Base-by-base conservation (phyloP, 2,888 invertebrate genomes). In the Caenorhabditis drosophilae region DNA sequence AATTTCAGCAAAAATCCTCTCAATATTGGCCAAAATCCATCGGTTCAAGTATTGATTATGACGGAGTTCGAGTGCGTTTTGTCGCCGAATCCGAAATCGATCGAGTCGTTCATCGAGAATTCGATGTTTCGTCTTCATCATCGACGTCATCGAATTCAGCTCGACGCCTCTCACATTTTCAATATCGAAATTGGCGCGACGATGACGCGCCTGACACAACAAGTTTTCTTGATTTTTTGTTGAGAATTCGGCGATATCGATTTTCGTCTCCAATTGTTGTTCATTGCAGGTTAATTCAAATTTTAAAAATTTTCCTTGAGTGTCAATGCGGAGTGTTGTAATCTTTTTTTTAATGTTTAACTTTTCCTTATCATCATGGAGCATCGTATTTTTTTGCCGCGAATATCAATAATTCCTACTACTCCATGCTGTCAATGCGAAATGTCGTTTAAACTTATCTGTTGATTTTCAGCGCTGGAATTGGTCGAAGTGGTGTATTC, bases 401-500 rank as follows among this genome's bases (percentile, higher is more conserved):
- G n/a, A n/a, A n/a, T n/a, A n/a, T n/a, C n/a, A n/a, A n/a, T n/a
- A n/a, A n/a, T n/a, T n/a, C n/a, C n/a, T n/a, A n/a, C n/a, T n/a
- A n/a, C n/a, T n/a, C n/a, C n/a, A n/a, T n/a, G n/a, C n/a, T n/a
- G n/a, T n/a, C n/a, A n/a, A n/a, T n/a, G n/a, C 4, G 20, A 25
- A 12, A 42, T 23, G 4, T 23, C 3, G 25, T 15, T 11, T 6
- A 44, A 11, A 25, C 7, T 6, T 15, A 23, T 15, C 3, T n/a
- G n/a, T n/a, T n/a, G n/a, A 4, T 4, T 71, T 78, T 51, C 58
- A 79, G 80, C 46, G 79, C 79, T 15, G 81, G 81, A n/a, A 71
- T 79, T 38, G 80, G 81, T 12, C 59, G 80, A 40, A 78, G 76
- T 2, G 81, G 81, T 7, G 81, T 81, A 1, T 81, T 73, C 70